Percentiles rank a stretch among this genome's conserved stretches.
phyloP scores from a whole-genome alignment of 2,797 vertebrate genomes.

The Sternarchorhynchus goeldii region DNA sequence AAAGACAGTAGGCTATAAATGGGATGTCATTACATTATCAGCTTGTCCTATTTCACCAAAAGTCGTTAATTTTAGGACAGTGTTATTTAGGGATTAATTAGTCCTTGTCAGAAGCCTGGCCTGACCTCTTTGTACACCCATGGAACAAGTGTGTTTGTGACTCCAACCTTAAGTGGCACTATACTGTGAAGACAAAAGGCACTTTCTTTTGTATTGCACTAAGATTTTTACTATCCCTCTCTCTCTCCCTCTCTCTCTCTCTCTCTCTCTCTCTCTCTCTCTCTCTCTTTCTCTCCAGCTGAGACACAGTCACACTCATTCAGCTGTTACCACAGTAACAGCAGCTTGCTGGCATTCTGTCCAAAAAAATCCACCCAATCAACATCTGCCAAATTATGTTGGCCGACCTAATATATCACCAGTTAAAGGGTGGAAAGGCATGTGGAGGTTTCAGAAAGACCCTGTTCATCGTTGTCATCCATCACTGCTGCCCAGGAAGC shows the following conservation, averaged over 20 bases:
- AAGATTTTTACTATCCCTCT: no score
- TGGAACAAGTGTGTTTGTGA: slow-evolving; percentile 35
- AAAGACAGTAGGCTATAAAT: slow-evolving; percentile 25
- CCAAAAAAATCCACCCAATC: no score
- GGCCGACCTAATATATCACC: no score
- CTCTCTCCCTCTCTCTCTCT: no score
- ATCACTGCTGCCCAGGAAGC: slow-evolving; percentile 36
- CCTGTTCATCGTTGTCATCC: slow-evolving; percentile 37
- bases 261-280: no score
- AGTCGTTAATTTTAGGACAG: slow-evolving; percentile 44
- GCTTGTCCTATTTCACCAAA: slow-evolving; percentile 23
- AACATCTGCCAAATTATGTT: no score
- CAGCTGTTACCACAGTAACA: slow-evolving; percentile 13
- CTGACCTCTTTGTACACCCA: slow-evolving; percentile 45
- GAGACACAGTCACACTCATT: no score
- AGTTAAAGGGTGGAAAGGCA: no score
- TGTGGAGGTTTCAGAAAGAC: not conserved
- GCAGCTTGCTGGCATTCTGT: slow-evolving; percentile 8
- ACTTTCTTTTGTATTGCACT: no score
- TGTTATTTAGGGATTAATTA: slow-evolving; percentile 52
- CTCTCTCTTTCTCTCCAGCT: no score
- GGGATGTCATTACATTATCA: slow-evolving; percentile 16
- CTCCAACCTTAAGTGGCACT: slow-evolving; percentile 13
- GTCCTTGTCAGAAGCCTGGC: slow-evolving; percentile 41
- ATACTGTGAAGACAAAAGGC: no score